A percentile compares a stretch with the other conserved stretches of the same genome.
Conservation (phyloP, 2,113 vertebrate genomes). For the Corynorhinus townsendii region DNA sequence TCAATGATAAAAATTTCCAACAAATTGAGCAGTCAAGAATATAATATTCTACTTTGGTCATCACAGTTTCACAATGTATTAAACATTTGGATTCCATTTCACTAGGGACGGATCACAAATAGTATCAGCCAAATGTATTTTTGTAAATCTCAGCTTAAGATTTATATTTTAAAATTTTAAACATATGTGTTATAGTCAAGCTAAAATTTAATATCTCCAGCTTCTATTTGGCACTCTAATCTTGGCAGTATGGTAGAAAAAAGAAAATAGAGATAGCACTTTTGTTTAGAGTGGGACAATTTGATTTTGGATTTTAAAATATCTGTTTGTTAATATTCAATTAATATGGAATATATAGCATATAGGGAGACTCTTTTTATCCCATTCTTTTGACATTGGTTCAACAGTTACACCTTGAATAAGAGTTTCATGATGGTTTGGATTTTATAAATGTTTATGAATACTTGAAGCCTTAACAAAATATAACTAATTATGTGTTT, state of each 20-base stretch:
- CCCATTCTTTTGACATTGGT: not conserved
- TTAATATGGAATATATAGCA: not conserved
- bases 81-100: not conserved
- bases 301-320: slow-evolving; percentile 1
- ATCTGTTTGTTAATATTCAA: not conserved
- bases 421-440: not conserved
- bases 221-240: not conserved
- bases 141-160: not conserved
- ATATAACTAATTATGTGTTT: not conserved
- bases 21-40: not conserved
- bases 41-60: not conserved
- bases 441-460: not conserved
- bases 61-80: slow-evolving; percentile 22
- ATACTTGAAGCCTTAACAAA: not conserved
- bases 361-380: not conserved
- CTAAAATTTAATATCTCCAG: not conserved
- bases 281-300: not conserved
- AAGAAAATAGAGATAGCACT: not conserved
- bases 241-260: not conserved
- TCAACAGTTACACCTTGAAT: not conserved
- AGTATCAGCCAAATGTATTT: not conserved
- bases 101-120: not conserved
- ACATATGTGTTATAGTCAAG: not conserved
- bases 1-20: not conserved
- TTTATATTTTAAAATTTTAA: not conserved